Evolutionary conservation across 1,140 invertebrate species (phyloP), one percentile per base, ranked within the genome.

Genomic region (Eupeodes corollae): DNA sequence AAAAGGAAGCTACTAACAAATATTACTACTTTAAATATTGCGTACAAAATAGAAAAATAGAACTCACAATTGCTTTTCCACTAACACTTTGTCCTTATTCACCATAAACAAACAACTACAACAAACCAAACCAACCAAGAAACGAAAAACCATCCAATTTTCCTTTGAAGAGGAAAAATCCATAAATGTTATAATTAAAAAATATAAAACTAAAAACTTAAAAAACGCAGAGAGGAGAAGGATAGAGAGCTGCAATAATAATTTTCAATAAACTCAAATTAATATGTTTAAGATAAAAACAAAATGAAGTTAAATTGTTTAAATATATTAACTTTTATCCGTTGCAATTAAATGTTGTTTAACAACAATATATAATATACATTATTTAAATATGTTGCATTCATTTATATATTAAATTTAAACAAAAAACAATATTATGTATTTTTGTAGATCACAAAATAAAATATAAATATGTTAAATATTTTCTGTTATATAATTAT

Each of bases 211-310:
- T n/a, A n/a, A n/a, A n/a, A n/a, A n/a, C n/a, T n/a, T n/a, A n/a
- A n/a, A 31, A 39, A 42, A 52, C 44, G 53, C 59, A 56, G 57
- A 44, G 53, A 56, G 61, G 54, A 64, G 61, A 64, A 64, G 61
- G 61, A 64, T 64, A 64, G 58, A 54, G 45, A 57, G 45, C 45
- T 50, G 56, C 55, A 53, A 41, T 53, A 53, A 41, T 53, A 54
- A 48, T 56, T 47, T 41, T 15, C 18, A 41, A 15, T 5, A 41
- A 41, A 2, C 6, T 5, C 6, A 15, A 41, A 15, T 6, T 12
- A 41, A 18, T 15, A 18, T 41, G n/a, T 41, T 21, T 37, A 37
- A 37, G 13, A 5, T 5, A 41, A 41, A 6, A 41, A 41, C 39
- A 48, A n/a, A n/a, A n/a, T n/a, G n/a, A n/a, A n/a, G 49, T 46